Conservation (phyloP, 2,113 vertebrate genomes). For the Psephotus haematonotus region DNA sequence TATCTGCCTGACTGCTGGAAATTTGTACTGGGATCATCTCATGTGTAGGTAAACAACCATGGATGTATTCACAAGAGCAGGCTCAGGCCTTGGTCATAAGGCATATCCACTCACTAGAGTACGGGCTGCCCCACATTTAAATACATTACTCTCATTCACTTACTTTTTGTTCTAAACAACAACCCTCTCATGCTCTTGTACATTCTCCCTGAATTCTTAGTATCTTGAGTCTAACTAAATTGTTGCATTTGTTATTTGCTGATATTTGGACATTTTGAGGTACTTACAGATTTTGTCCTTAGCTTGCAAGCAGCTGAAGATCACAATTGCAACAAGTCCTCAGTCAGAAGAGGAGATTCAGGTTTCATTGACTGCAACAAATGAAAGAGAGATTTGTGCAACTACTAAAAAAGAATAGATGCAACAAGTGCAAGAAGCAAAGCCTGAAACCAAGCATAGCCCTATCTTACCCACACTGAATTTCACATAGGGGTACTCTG, state of each 20-base stretch:
- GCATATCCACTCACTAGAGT: background rate
- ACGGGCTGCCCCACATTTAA: background rate
- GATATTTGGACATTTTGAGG: background rate
- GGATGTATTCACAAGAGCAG: background rate
- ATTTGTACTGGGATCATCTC: background rate
- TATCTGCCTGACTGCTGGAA: background rate
- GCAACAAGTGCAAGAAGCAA: accelerated
- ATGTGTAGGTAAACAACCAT: accelerated
- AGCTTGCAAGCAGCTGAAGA: background rate
- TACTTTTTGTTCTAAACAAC: background rate
- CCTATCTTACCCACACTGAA: accelerated
- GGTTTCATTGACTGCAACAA: background rate
- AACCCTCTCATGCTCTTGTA: background rate
- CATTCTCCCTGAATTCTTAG: background rate
- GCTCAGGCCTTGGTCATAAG: background rate
- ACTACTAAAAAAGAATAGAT: background rate
- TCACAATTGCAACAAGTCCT: background rate
- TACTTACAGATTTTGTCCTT: background rate
- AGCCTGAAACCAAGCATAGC: background rate
- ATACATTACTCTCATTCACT: background rate
- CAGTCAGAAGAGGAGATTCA: background rate
- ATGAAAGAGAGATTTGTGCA: background rate
- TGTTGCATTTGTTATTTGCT: background rate
- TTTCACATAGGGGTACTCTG: accelerated
- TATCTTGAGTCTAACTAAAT: background rate